Evolutionary conservation across 2,797 vertebrate genomes (phyloP).

Genomic region (Gymnoscopelus braueri): DNA sequence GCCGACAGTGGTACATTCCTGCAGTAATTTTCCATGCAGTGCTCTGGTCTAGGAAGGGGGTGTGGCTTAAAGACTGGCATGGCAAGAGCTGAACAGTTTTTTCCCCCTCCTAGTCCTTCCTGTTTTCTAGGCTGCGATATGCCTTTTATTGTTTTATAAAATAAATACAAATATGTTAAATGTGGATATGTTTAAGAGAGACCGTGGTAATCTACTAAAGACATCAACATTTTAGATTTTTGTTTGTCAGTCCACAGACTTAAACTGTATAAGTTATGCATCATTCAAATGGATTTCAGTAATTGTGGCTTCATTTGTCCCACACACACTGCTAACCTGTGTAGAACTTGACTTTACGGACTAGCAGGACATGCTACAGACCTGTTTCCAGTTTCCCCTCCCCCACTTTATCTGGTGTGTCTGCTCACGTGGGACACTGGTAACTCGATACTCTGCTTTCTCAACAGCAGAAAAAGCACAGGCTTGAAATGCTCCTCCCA

Average conservation of each 20-base stretch:
- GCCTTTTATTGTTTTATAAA: background rate
- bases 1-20: conserved; percentile 66
- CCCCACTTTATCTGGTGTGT: conserved; percentile 57
- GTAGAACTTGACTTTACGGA: conserved; percentile 29
- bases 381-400: conserved; percentile 57
- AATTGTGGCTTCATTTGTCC: background rate
- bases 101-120: conserved; percentile 11
- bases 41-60: conserved; percentile 65
- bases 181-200: too few relatives aligned
- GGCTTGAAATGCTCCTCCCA: conserved; percentile 53
- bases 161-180: too few relatives aligned
- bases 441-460: conserved; percentile 50
- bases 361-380: conserved; percentile 41
- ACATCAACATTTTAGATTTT: conserved; percentile 10
- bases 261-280: background rate
- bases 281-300: background rate
- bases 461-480: conserved; percentile 41
- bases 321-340: background rate
- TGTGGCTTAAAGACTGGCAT: conserved; percentile 67
- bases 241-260: conserved; percentile 2
- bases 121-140: conserved; percentile 1
- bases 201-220: background rate
- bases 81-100: conserved; percentile 32
- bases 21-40: conserved; percentile 80
- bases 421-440: conserved; percentile 62